phyloP scores from a whole-genome alignment of 2,797 vertebrate species.

The Rhincodon typus region DNA sequence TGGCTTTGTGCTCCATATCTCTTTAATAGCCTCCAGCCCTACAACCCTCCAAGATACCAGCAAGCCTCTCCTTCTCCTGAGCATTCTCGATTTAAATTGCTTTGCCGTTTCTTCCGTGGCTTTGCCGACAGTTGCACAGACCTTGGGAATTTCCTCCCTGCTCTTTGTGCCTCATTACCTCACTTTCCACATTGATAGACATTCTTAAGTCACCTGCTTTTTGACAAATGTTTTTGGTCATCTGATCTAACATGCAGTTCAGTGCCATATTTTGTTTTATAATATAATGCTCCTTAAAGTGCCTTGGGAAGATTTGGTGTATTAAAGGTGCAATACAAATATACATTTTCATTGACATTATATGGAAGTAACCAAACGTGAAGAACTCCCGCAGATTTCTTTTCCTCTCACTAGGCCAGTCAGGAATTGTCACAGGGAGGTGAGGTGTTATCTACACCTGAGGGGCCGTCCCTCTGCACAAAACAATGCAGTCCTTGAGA shows the following conservation, averaged over 20 bases:
- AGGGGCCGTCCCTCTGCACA: background rate
- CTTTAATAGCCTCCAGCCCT: too few species aligned
- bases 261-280: background rate
- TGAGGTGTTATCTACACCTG: too few species aligned
- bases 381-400: background rate
- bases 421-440: too few species aligned
- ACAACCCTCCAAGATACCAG: too few species aligned
- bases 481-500: too few species aligned
- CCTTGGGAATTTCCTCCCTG: background rate
- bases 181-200: background rate
- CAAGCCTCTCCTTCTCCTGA: background rate
- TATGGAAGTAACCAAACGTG: too few species aligned
- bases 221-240: too few species aligned
- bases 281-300: background rate
- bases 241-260: background rate
- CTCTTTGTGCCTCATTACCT: background rate
- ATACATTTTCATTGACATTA: background rate
- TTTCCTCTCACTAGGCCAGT: background rate
- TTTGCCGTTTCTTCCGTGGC: background rate
- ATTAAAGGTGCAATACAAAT: background rate
- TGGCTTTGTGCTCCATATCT: too few species aligned
- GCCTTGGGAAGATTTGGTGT: background rate
- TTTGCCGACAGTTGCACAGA: background rate
- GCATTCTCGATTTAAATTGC: background rate
- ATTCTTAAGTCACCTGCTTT: too few species aligned